Evolutionary conservation across 2,888 invertebrate genomes (phyloP), one percentile per base, ranked within the genome.

Genomic region (Parapristionchus giblindavisi): DNA sequence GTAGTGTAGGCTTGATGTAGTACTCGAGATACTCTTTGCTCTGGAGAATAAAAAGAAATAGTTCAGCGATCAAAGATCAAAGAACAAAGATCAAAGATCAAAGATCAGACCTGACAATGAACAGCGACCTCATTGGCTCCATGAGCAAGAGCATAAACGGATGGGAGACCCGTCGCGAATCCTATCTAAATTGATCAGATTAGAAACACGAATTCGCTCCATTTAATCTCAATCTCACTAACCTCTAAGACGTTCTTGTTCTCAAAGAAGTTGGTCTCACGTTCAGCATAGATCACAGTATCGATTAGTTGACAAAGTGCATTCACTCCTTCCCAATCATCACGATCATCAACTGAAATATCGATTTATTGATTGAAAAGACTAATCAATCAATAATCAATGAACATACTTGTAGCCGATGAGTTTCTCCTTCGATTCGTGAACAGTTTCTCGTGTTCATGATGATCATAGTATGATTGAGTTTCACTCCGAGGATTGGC

Each of bases 241-340:
- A 83, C 83, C 77, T 86, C 85, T 3, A 86, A 79, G 3, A 86
- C 82, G 17, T 79, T 77, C 68, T 85, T 85, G 48, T 80, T 80
- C 36, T 82, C 80, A 77, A 86, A 85, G 61, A 86, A 79, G 68
- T 85, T 81, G 32, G 79, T 79, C 58, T 86, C 85, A 78, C 81
- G 79, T 36, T 86, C 85, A 54, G 80, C 80, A 56, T 83, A 83
- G 29, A 86, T 80, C 48, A 83, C 79, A 29, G 79, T 76, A 78
- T 86, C 86, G 58, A 85, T 76, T 51, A 80, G 76, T 70, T 85
- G 83, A 61, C 85, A 85, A 14, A 86, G 76, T 2, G 80, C 78
- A 75, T 80, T 80, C 43, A 86, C 85, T 51, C 85, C 84, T 40
- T 85, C 84, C 85, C 85, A 86, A 36, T 82, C 81, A 68, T 86